Evolutionary conservation across 2,797 vertebrate genomes (phyloP).

Genomic region (Phalanger gymnotis): DNA sequence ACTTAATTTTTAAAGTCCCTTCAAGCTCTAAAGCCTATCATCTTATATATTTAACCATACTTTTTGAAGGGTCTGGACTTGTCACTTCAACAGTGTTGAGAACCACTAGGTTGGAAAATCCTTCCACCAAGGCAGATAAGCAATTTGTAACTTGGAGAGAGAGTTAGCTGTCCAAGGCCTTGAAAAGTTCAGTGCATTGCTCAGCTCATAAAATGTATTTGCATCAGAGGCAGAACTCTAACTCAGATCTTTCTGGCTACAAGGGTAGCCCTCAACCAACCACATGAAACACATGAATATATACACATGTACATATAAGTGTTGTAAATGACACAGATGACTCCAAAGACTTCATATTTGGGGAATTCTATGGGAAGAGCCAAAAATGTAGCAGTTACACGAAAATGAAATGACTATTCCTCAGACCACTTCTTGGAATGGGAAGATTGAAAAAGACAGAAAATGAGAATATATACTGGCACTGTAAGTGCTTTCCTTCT

Average conservation of each 20-base stretch:
- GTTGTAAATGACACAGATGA: not conserved
- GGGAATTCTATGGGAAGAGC: not conserved
- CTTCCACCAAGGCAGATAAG: not conserved
- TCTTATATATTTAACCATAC: not conserved
- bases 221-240: not conserved
- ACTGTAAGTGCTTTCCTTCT: slow-evolving; percentile 2
- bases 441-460: not conserved
- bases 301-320: not conserved
- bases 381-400: not conserved
- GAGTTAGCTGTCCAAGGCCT: not conserved
- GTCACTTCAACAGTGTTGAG: not conserved
- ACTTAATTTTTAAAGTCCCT: not conserved
- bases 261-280: not conserved
- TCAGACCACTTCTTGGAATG: not conserved
- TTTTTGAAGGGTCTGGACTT: not conserved
- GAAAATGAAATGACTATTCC: not conserved
- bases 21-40: not conserved
- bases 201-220: not conserved
- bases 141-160: not conserved
- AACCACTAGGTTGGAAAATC: not conserved
- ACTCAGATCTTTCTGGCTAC: not conserved
- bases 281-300: not conserved
- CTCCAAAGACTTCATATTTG: not conserved
- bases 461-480: not conserved
- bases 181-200: not conserved